Conservation (phyloP, 1,140 invertebrate species). For the Octopus sinensis region DNA sequence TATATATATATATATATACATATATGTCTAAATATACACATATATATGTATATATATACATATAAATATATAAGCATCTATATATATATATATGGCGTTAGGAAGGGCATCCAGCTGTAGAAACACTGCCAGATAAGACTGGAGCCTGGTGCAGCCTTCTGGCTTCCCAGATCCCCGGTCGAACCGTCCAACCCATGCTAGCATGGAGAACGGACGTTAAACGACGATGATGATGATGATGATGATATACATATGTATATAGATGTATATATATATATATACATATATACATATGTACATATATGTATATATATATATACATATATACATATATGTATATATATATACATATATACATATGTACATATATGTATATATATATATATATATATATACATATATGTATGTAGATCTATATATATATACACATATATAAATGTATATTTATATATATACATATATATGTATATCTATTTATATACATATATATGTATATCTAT, state of each 20-base stretch:
- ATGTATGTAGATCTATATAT: background rate
- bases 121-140: too few species aligned
- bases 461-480: too few species aligned
- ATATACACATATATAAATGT: background rate
- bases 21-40: background rate
- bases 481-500: too few species aligned
- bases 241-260: too few species aligned
- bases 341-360: background rate
- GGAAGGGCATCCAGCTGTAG: too few species aligned
- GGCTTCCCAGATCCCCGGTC: too few species aligned
- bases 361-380: background rate
- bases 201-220: too few species aligned
- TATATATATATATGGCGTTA: too few species aligned
- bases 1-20: conserved; percentile 2
- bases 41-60: background rate
- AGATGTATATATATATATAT: background rate
- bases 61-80: background rate
- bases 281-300: background rate
- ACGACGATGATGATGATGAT: too few species aligned
- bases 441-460: background rate
- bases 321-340: background rate
- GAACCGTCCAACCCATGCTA: too few species aligned
- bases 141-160: too few species aligned
- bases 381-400: background rate
- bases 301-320: background rate